Base-by-base conservation (phyloP, 2,113 vertebrate species). In the Oophaga pumilio region DNA sequence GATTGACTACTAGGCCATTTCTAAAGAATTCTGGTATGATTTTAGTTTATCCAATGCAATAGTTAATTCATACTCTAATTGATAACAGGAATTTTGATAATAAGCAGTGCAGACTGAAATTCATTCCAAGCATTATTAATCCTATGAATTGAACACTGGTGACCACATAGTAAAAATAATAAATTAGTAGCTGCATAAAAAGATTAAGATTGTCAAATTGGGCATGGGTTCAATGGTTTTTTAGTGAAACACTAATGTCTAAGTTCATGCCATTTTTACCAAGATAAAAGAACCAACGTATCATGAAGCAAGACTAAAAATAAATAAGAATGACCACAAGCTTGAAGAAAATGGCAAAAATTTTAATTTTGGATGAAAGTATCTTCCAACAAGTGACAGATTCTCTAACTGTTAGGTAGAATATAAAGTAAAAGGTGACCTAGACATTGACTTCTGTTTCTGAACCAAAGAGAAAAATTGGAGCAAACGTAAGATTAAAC, bases 381-480 rank as follows among this genome's bases (percentile, higher is more conserved):
- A 33, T 71, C 6, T 28, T 73, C 43, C 18, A 43, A 18, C 69
- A 73, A 33, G 15, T 8, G 33, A 43, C 15, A 73, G 15, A 43
- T 33, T 17, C 26, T 71, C 68, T 73, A 20, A 43, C 43, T 43
- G 6, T 49, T 73, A 17, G 43, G n/a, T 15, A 73, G 33, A 73
- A 49, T 28, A 15, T 17, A 71, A 33, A 7, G 26, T 71, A 33
- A 71, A 33, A 71, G 24, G 68, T 71, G 8, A 71, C 26, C 14
- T 18, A 43, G 33, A 73, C 69, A 43, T 33, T 73, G 69, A 73
- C 28, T 73, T 73, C 69, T 73, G 14, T 73, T 73, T 73, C 69
- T 43, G 33, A 43, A 18, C 10, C 43, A 73, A 8, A 73, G 5
- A 43, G 28, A 20, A 0, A 73, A 43, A 73, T 9, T 73, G 33